Evolutionary conservation across 2,113 vertebrate genomes (phyloP).

Genomic region (Circaetus cinerascens): DNA sequence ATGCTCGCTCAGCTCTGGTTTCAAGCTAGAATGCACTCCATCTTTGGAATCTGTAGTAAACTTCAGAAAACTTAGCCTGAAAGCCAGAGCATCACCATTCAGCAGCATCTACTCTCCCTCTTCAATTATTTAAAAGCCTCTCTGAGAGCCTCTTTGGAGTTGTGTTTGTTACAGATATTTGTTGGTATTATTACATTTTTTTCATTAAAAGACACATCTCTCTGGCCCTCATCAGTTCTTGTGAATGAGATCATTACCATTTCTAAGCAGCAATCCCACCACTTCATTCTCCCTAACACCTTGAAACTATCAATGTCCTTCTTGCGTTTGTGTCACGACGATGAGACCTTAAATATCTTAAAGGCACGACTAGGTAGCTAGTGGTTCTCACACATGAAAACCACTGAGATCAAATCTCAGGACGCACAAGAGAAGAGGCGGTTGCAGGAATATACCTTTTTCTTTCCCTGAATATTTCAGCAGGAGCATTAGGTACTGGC

Average conservation of each 20-base stretch:
- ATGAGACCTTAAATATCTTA: background rate
- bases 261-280: background rate
- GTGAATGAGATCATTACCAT: background rate
- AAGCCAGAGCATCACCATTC: background rate
- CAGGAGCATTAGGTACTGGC: background rate
- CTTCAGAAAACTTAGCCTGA: constrained; percentile 1
- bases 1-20: constrained; percentile 6
- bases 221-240: background rate
- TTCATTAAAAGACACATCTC: background rate
- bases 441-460: background rate
- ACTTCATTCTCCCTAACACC: background rate
- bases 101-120: background rate
- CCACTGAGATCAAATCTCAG: background rate
- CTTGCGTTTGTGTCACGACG: background rate
- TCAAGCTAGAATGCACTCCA: constrained; percentile 5
- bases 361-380: background rate
- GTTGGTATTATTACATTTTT: background rate
- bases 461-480: background rate
- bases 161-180: background rate
- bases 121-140: constrained; percentile 23
- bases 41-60: constrained; percentile 20
- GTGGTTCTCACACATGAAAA: background rate
- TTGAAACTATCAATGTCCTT: background rate
- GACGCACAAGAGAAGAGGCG: fast-evolving
- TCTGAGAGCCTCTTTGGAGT: background rate